Base-by-base conservation (phyloP, 2,797 vertebrate genomes). In the Fratercula arctica region DNA sequence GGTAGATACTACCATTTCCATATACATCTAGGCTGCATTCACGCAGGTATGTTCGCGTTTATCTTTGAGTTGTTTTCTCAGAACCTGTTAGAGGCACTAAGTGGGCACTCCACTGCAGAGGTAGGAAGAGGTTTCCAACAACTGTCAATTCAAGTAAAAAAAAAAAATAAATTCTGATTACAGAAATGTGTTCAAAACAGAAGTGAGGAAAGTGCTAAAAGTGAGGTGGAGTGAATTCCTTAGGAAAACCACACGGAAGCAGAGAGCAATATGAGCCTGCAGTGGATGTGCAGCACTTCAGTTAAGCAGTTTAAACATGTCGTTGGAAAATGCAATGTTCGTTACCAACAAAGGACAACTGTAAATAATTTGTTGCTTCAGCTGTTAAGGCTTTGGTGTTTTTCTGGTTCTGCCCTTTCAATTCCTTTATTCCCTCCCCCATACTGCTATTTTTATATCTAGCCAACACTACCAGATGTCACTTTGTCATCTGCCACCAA, bases 291-390 rank as follows among this genome's bases (percentile, higher is more conserved):
- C 46, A 89, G 77, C 68, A 45, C 26, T 61, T 73, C 57, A 74
- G 21, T 13, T 9, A 26, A 31, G 60, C 14, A 91, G 26, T 24
- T 81, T 53, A 56, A 75, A 92, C 24, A 6, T 1, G 8, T 18
- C 53, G 53, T 1, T 78, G 43, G 56, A 86, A 94, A 96, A 83
- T 28, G 9, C 61, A 66, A 16, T 9, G 66, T 19, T 78, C 4
- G 1, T 50, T 70, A 87, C n/a, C 53, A 78, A 24, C 56, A 80
- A 83, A 87, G 51, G 28, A 70, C 0, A 0, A 60, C 39, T 87
- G 53, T 66, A 93, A 92, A 92, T 83, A 72, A 91, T 85, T 90
- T 87, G 66, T 73, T 96, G 82, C 81, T 94, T 96, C 94, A 96
- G 69, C 53, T 96, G 84, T 59, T 68, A 84, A 56, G 73, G 69